These are phyloP conservation scores for Magallana nippona DNA, from an alignment of 2,888 invertebrate genomes.

Conservation along the genomic window DNA sequence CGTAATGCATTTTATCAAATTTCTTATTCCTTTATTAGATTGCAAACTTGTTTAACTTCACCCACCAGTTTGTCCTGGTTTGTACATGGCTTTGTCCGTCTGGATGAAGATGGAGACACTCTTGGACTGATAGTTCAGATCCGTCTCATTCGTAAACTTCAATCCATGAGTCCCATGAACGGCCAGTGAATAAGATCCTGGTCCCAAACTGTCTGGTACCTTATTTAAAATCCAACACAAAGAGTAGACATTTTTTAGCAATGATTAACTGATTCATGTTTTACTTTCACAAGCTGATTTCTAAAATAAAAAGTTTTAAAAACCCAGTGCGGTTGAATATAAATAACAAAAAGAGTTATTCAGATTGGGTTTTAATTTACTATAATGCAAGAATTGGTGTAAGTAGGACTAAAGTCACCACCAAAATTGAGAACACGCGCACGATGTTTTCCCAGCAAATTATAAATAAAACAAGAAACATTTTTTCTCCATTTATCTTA, in stretches of 20 bases:
- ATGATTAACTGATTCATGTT: background rate
- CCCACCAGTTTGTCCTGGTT: conserved; percentile 62
- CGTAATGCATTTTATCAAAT: background rate
- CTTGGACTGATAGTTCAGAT: conserved; percentile 53
- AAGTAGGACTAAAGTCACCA: too few species aligned
- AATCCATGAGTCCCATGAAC: conserved; percentile 57
- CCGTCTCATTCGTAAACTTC: conserved; percentile 53
- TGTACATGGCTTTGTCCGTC: conserved; percentile 63
- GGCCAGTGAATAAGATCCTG: background rate
- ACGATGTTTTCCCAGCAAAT: too few species aligned
- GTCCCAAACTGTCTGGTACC: conserved; percentile 1
- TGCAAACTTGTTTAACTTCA: background rate
- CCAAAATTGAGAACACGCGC: too few species aligned
- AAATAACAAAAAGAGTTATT: too few species aligned
- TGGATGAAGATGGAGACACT: conserved; percentile 57
- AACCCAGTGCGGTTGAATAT: too few species aligned
- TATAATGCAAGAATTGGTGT: too few species aligned
- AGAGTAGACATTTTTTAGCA: background rate
- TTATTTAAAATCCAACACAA: background rate
- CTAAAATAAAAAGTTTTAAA: too few species aligned
- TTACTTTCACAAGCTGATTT: too few species aligned
- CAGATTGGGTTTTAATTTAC: too few species aligned
- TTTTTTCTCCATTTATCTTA: too few species aligned
- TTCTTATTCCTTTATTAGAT: too few species aligned
- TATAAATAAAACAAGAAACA: too few species aligned